Percentiles rank a stretch among this genome's conserved stretches.
These are phyloP conservation scores for Ochropleura leucogaster DNA, from an alignment of 2,888 invertebrate genomes.

Conservation along the genomic window DNA sequence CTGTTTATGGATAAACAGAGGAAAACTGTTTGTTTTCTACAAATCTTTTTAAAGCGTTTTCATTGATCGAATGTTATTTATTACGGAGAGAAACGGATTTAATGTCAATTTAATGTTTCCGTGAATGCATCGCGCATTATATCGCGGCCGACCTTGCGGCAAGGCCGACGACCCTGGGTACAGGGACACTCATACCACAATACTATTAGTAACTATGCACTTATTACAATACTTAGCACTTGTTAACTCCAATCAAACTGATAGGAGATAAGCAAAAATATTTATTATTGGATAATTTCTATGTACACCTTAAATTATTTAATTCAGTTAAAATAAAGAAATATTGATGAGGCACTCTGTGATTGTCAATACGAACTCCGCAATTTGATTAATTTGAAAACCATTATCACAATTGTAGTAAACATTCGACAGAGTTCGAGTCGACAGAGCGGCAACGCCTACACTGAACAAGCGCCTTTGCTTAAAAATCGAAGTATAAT, in stretches of 20 bases:
- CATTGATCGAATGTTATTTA: not conserved
- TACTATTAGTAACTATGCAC: not conserved
- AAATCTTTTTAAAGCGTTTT: not conserved
- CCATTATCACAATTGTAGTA: not conserved
- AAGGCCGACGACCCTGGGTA: conserved; percentile 13
- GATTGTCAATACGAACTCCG: not conserved
- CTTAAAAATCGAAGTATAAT: not conserved
- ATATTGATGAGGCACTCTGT: not conserved
- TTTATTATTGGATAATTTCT: not conserved
- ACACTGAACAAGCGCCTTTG: not conserved
- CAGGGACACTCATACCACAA: conserved; percentile 4
- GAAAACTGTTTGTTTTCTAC: not conserved
- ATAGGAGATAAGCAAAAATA: not conserved
- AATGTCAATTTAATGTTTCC: conserved; percentile 25
- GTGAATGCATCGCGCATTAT: conserved; percentile 25
- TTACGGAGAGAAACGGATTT: conserved; percentile 6
- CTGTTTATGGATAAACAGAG: not conserved
- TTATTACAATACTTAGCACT: not conserved
- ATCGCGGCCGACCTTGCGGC: conserved; percentile 22
- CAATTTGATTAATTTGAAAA: not conserved
- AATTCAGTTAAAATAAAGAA: not conserved
- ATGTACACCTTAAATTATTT: not conserved
- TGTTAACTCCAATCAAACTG: not conserved
- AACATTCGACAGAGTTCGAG: not conserved
- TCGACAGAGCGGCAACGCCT: not conserved